Evolutionary conservation across 2,113 vertebrate species (phyloP), one percentile per base, ranked within the genome.

Genomic region (Brienomyrus brachyistius): DNA sequence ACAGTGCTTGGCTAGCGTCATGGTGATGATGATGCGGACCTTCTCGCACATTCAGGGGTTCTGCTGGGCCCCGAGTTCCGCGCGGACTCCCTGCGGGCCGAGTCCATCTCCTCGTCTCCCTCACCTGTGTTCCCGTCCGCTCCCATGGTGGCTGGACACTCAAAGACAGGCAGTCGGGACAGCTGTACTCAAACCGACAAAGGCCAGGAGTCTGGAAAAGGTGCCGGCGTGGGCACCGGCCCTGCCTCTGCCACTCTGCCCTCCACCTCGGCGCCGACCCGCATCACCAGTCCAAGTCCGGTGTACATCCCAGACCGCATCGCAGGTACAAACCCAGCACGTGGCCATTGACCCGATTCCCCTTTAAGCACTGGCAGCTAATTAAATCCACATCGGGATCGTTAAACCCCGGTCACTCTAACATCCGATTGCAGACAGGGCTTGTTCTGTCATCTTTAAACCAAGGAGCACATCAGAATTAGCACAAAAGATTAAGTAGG

Each of bases 111-210:
- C 5, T 98, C 98, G 2, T 98, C 98, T 0, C 98, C 98, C 0
- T 99, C 98, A 0, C 98, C 98, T 0, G 97, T 98, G 27, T 96
- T 97, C 0, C 96, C 97, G n/a, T 98, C 97, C 21, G 98, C 97
- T 1, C 98, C 97, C 0, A 91, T 98, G 94, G 95, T 96, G 0
- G 95, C 97, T 0, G 96, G 96, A 51, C 98, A 99, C 94, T 98
- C 97, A 0, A 99, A 99, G 94, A 98, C 98, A 0, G 97, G 98
- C 93, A 99, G 98, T 95, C 96, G 97, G 59, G 98, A 99, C 94
- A 98, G 98, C 95, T 98, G 96, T 95, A 99, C 98, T 0, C 98
- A 99, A 93, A 99, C 98, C 0, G 98, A 99, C 62, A 94, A 97
- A 89, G 96, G 96, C 66, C 95, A 89, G 0, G 97, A 97, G 47